phyloP scores from a whole-genome alignment of 30 jellyfish, hydroid and myxozoan genomes.

The Pseudorhiza aurosa region DNA sequence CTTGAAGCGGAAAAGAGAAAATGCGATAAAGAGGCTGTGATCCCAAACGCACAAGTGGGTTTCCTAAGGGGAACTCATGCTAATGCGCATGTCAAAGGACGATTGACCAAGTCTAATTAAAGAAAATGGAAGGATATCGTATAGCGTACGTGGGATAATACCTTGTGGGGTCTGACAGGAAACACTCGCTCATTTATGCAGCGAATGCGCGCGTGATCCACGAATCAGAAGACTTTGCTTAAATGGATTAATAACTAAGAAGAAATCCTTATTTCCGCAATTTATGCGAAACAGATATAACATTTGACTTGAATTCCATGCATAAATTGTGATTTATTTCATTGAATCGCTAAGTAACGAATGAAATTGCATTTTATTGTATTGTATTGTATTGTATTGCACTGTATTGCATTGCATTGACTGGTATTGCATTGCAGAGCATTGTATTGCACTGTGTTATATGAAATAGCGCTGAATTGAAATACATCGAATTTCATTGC shows the following conservation, averaged over 20 bases:
- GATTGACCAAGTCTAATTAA: too few relatives aligned
- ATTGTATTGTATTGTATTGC: too few relatives aligned
- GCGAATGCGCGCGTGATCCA: neutral
- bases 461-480: too few relatives aligned
- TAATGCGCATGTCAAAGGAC: neutral
- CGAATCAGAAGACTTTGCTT: neutral
- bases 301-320: too few relatives aligned
- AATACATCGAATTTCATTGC: too few relatives aligned
- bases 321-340: too few relatives aligned
- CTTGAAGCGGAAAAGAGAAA: neutral
- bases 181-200: neutral
- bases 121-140: neutral
- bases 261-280: slow-evolving; percentile 21
- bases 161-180: slow-evolving; percentile 1
- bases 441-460: too few relatives aligned
- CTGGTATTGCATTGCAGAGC: too few relatives aligned
- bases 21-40: neutral
- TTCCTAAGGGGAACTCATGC: neutral
- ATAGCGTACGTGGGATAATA: neutral
- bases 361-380: too few relatives aligned
- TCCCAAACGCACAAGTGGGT: neutral
- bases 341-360: too few relatives aligned
- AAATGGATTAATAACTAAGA: neutral
- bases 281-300: too few relatives aligned
- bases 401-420: too few relatives aligned